Evolutionary conservation across 2,888 invertebrate genomes (phyloP), one percentile per base, ranked within the genome.

Genomic region (Agonopterix subpropinquella): DNA sequence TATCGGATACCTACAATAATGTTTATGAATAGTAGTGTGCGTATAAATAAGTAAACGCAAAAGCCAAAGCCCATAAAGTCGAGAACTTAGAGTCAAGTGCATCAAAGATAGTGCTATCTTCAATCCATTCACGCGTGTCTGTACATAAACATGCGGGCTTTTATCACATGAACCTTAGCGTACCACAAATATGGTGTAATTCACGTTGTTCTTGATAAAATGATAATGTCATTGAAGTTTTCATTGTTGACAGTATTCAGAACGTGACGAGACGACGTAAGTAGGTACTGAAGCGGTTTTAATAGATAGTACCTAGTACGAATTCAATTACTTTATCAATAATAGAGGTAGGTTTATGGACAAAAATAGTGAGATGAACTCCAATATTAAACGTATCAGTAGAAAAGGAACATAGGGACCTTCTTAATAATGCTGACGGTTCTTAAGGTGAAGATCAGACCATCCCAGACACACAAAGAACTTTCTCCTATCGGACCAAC

Each of bases 251-350:
- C 48, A 68, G 70, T 70, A 83, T 81, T 79, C 70, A 81, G 83
- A 64, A 78, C 81, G 82, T 84, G 77, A 82, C 82, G n/a, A n/a
- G n/a, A n/a, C 65, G 70, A 71, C 72, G 71, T 74, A 74, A 70
- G 61, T 74, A 74, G 69, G 61, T 56, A 55, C 62, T 65, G 62
- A 66, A 64, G 70, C 63, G 57, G 18, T 43, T 28, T 43, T 18
- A 8, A 4, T 43, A 43, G 41, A 41, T 41, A 11, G n/a, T n/a
- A n/a, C n/a, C 11, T 11, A 11, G 11, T 39, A n/a, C n/a, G 39
- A 39, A 39, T 39, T 39, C n/a, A 39, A n/a, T 39, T n/a, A 9
- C 39, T 39, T 15, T n/a, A 9, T 39, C 39, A 9, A 39, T 39
- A 39, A 3, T 39, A n/a, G 3, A 37, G 2, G 39, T 39, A 9